A percentile compares a stretch with the other conserved stretches of the same genome.
These are phyloP conservation scores for Ectropis crepuscularia DNA, from an alignment of 2,888 invertebrate genomes.

Conservation along the genomic window DNA sequence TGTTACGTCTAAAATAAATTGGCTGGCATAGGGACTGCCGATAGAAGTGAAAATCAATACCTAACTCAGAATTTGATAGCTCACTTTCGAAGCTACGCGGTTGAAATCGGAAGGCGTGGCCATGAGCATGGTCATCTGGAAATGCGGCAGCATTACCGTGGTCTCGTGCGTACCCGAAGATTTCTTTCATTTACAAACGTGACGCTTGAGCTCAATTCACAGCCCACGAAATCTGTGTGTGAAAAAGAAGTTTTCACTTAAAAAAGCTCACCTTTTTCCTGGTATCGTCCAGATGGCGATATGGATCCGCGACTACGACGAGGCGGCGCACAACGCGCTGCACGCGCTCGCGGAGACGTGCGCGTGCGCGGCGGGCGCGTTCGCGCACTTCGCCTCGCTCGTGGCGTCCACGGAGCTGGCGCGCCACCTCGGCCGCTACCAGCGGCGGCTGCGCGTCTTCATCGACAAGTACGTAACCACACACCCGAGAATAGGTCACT, in stretches of 20 bases:
- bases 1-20: too few relatives aligned
- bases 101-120: too few relatives aligned
- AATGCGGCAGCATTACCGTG: too few relatives aligned
- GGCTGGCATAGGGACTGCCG: too few relatives aligned
- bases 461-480: constrained; percentile 53
- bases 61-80: too few relatives aligned
- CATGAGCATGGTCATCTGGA: too few relatives aligned
- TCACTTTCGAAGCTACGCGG: too few relatives aligned
- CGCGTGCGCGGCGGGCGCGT: constrained; percentile 43
- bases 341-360: constrained; percentile 51
- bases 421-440: constrained; percentile 49
- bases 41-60: too few relatives aligned
- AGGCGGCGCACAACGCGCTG: constrained; percentile 62
- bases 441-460: constrained; percentile 54
- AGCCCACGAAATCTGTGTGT: too few relatives aligned
- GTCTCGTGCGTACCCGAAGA: too few relatives aligned
- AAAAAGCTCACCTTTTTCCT: not conserved
- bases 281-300: constrained; percentile 58
- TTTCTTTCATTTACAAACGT: too few relatives aligned
- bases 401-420: constrained; percentile 55
- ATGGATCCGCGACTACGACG: constrained; percentile 69
- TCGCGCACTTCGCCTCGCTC: constrained; percentile 55
- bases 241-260: not conserved
- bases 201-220: too few relatives aligned
- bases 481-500: not conserved